Conservation (phyloP, 2,113 vertebrate species). For the Candoia aspera region DNA sequence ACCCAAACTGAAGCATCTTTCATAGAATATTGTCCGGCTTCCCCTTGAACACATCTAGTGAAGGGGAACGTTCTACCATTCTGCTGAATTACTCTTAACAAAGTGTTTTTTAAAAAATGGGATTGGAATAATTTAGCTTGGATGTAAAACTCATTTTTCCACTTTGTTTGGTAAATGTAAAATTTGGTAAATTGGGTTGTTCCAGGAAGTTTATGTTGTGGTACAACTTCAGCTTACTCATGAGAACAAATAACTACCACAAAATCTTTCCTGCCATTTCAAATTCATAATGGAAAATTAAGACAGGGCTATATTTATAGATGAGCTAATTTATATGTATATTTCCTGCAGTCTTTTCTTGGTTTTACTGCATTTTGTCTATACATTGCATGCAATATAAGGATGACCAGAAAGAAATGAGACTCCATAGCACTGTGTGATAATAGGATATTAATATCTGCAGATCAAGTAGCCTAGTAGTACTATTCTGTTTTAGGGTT, state of each 20-base stretch:
- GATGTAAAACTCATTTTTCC: not conserved
- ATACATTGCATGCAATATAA: not conserved
- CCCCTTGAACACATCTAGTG: no score
- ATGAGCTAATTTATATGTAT: not conserved
- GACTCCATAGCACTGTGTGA: not conserved
- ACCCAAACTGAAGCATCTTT: no score
- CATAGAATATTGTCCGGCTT: no score
- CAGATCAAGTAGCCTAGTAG: not conserved
- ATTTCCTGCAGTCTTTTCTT: not conserved
- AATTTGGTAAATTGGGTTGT: not conserved
- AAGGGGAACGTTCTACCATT: no score
- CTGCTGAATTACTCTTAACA: no score
- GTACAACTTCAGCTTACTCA: not conserved
- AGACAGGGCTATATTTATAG: not conserved
- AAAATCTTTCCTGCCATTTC: not conserved
- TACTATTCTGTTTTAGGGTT: not conserved
- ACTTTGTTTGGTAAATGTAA: not conserved
- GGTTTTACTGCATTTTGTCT: not conserved
- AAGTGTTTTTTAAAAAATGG: no score
- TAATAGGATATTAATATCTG: not conserved
- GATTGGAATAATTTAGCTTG: no score
- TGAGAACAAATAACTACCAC: not conserved
- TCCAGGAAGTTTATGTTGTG: not conserved
- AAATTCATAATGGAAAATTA: not conserved
- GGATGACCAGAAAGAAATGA: not conserved